phyloP scores from a whole-genome alignment of 1,140 invertebrate species.

The Drosophila yakuba region DNA sequence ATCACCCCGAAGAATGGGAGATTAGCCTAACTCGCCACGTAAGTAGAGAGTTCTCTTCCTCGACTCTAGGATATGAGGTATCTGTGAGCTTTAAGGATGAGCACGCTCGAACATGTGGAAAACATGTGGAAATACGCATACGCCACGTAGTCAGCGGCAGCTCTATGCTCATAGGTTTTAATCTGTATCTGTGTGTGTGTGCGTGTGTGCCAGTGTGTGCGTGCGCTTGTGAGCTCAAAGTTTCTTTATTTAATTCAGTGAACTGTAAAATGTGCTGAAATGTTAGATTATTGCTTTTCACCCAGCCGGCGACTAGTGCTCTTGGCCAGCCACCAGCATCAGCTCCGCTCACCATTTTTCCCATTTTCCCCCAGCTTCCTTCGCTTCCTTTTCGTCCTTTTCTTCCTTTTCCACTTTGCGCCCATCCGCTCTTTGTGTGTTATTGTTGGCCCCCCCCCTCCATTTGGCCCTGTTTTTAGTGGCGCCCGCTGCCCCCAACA shows the following conservation, averaged over 20 bases:
- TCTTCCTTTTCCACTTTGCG: constrained; percentile 37
- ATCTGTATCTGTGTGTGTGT: constrained; percentile 31
- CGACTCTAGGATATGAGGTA: background rate
- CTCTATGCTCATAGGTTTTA: constrained; percentile 57
- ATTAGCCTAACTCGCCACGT: constrained; percentile 13
- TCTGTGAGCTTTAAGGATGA: background rate
- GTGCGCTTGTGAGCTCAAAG: constrained; percentile 59
- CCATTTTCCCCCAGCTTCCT: constrained; percentile 1
- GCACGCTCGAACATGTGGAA: constrained; percentile 32
- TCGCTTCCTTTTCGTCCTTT: background rate
- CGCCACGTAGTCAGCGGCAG: constrained; percentile 47
- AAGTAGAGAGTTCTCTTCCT: background rate
- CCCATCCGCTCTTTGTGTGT: constrained; percentile 20
- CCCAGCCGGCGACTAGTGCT: constrained; percentile 50
- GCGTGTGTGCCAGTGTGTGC: constrained; percentile 3
- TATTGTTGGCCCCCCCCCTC: constrained; percentile 19
- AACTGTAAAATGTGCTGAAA: constrained; percentile 83
- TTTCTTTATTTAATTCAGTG: constrained; percentile 83
- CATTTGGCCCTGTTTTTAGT: constrained; percentile 58
- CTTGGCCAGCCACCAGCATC: constrained; percentile 15
- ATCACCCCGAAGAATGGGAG: constrained; percentile 7
- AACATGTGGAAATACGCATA: constrained; percentile 42
- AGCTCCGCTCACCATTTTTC: constrained; percentile 14
- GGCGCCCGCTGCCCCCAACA: constrained; percentile 64
- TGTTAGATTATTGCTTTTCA: constrained; percentile 81